Base-by-base conservation (phyloP, 2,113 vertebrate species). In the Piprites chloris region DNA sequence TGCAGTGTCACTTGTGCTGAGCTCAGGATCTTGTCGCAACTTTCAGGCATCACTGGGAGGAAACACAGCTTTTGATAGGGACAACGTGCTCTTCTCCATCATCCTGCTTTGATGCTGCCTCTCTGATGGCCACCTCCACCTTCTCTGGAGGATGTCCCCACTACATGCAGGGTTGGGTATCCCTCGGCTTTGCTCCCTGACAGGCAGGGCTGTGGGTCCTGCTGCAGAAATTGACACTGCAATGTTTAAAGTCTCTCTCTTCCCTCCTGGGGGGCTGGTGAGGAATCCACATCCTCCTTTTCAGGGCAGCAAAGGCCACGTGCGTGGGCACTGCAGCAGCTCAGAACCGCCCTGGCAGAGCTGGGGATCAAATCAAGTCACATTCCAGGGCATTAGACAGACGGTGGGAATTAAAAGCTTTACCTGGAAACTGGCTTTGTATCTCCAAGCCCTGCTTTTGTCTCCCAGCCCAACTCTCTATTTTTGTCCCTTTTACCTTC, bases 341-440 rank as follows among this genome's bases (percentile, higher is more conserved):
- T 76, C 81, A 66, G 85, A 42, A 24, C 42, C 26, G 41, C 83
- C 86, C 72, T 0, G 3, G 84, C 62, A 87, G 66, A 85, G 71
- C 1, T 6, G 73, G 87, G 95, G 94, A 95, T 96, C 96, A 96
- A 95, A 90, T 1, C 85, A 39, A 93, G 91, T 90, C 75, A 88
- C 95, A 91, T 97, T 94, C 95, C 95, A 95, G 90, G 93, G 96
- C 95, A 96, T 97, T 95, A 96, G 95, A 86, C 95, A 96, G 96
- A 96, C 85, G 90, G 95, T 93, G 95, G 95, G 95, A 96, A 96
- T 97, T 97, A 97, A 97, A 87, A 94, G 96, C 95, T 97, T 96
- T 97, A 97, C 96, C 96, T 97, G 96, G 95, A 95, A 96, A 94
- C 88, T 86, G 92, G 93, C 92, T 96, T 90, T 88, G 69, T 41